Conservation (phyloP, 2,797 vertebrate genomes). For the Enteromius paludinosus region DNA sequence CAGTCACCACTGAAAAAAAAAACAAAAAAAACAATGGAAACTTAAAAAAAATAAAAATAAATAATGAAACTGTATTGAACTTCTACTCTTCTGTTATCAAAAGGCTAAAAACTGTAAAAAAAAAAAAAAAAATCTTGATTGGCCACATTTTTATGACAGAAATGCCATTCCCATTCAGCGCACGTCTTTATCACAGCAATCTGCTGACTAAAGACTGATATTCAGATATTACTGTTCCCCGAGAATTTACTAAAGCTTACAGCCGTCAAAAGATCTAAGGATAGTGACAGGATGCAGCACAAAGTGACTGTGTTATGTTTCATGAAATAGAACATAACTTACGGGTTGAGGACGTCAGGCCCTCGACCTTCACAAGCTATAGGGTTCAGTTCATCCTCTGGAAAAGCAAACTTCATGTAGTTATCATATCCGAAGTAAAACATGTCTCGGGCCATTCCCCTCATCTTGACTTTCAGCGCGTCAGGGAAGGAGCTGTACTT, state of each 20-base stretch:
- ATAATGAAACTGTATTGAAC: background rate
- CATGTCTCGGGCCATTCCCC: slow-evolving; percentile 90
- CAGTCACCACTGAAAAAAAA: background rate
- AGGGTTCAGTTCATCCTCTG: slow-evolving; percentile 95
- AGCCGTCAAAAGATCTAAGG: background rate
- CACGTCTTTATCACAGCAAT: background rate
- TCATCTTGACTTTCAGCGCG: slow-evolving; percentile 85
- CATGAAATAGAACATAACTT: slow-evolving; percentile 71
- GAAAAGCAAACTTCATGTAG: slow-evolving; percentile 97
- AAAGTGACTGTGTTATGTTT: background rate
- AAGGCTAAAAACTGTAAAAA: background rate
- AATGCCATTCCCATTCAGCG: background rate
- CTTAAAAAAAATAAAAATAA: background rate
- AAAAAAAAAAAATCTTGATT: background rate
- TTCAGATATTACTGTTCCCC: background rate
- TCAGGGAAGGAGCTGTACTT: slow-evolving; percentile 89
- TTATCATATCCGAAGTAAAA: slow-evolving; percentile 97
- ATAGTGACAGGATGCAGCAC: background rate
- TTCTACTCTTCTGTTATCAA: background rate
- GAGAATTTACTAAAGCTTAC: background rate
- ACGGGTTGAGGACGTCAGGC: slow-evolving; percentile 92
- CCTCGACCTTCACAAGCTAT: slow-evolving; percentile 93
- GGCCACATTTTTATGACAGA: background rate
- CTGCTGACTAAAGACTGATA: background rate
- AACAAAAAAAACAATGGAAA: background rate